Conservation (phyloP, 1,140 invertebrate genomes). For the Euborellia annulipes region DNA sequence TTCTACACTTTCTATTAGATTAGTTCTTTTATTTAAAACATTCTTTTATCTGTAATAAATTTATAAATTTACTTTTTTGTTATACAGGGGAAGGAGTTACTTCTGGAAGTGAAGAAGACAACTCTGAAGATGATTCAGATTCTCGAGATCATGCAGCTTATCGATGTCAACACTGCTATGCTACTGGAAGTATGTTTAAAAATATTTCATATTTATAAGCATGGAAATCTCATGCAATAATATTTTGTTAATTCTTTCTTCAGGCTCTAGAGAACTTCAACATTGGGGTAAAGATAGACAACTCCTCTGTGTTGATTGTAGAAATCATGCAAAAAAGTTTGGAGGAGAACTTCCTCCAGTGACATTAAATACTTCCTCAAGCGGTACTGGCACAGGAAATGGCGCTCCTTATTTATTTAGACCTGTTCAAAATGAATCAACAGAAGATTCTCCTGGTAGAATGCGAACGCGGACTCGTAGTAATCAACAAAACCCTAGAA, state of each 20-base stretch:
- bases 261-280: slow-evolving; percentile 56
- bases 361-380: slow-evolving; percentile 16
- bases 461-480: slow-evolving; percentile 75
- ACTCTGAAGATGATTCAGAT: slow-evolving; percentile 86
- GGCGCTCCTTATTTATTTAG: slow-evolving; percentile 51
- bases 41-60: background rate
- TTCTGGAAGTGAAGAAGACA: slow-evolving; percentile 87
- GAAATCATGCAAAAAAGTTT: slow-evolving; percentile 66
- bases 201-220: background rate
- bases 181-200: slow-evolving; percentile 37
- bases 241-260: slow-evolving; percentile 14
- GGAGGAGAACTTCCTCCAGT: slow-evolving; percentile 49
- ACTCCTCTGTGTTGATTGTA: slow-evolving; percentile 66
- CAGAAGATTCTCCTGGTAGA: slow-evolving; percentile 64
- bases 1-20: too few species aligned
- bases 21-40: too few species aligned
- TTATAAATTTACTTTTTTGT: slow-evolving; percentile 7
- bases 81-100: slow-evolving; percentile 41
- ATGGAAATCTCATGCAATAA: slow-evolving; percentile 20
- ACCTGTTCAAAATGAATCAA: slow-evolving; percentile 49
- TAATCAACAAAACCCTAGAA: slow-evolving; percentile 44
- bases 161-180: slow-evolving; percentile 29
- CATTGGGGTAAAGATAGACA: slow-evolving; percentile 59
- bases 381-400: slow-evolving; percentile 10
- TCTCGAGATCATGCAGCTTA: slow-evolving; percentile 47